Evolutionary conservation across 2,797 vertebrate species (phyloP), one percentile per base, ranked within the genome.

Genomic region (Anniella stebbinsi): DNA sequence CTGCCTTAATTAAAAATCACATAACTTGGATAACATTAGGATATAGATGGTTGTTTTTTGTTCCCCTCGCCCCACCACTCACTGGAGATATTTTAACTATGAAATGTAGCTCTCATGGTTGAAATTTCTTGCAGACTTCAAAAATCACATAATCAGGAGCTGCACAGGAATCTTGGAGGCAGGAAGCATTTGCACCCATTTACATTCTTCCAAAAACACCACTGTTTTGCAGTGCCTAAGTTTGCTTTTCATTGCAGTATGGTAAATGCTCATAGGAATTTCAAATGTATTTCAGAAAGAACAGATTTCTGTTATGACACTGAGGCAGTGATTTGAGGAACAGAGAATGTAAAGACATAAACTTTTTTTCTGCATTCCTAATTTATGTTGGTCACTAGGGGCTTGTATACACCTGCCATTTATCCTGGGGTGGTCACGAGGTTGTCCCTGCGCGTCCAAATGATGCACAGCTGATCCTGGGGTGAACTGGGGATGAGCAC

Each of bases 21-120:
- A 95, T 95, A 97, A 96, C 93, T 94, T 95, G 84, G 30, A 38
- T 17, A 87, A 95, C 95, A 95, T 95, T 95, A 96, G 83, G 86
- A 96, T 95, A 92, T 93, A 87, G 87, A 94, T 90, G 90, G 88
- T 93, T 94, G 84, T 84, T 73, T 94, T 96, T 95, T 92, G 81
- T 94, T 95, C 95, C 86, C 21, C 36, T 18, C 33, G 15, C 92
- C 51, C 84, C 4, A 18, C 41, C 88, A 93, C 87, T 91, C 95
- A 89, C 94, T 2, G 15, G 93, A 95, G 94, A 92, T 63, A 25
- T 93, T 94, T 95, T 95, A 69, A 72, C 92, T 89, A 95, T 96
- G 89, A 96, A 95, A 95, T 87, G n/a, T 81, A 94, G 89, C 91
- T 94, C 94, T 91, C 70, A 92, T 95, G 94, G 88, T 93, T 25